Evolutionary conservation across 2,113 vertebrate species (phyloP).

Genomic region (Sylvia atricapilla): DNA sequence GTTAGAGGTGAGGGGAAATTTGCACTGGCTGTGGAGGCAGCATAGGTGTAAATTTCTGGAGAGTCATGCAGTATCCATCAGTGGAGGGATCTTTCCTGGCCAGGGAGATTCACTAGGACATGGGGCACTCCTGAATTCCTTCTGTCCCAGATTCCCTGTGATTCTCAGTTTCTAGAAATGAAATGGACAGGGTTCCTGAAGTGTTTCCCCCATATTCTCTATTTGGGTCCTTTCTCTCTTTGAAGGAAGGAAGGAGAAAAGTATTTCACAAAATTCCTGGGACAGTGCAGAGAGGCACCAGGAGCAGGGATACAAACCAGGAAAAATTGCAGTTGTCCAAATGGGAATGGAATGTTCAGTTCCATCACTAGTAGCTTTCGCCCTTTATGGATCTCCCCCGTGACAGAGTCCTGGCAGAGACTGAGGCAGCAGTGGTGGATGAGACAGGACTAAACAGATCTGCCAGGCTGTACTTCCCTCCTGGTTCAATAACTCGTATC

Average conservation of each 20-base stretch:
- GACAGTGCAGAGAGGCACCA: neutral
- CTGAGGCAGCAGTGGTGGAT: neutral
- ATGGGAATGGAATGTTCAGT: neutral
- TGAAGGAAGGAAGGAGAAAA: neutral
- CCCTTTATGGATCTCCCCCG: neutral
- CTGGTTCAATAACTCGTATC: neutral
- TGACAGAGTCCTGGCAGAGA: neutral
- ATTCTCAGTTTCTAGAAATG: neutral
- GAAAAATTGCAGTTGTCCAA: neutral
- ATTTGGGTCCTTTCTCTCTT: fast-evolving
- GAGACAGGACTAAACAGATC: neutral
- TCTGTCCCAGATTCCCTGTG: neutral
- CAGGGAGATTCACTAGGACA: neutral
- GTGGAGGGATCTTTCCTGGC: neutral
- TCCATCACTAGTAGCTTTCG: neutral
- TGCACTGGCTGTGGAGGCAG: neutral
- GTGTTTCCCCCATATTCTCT: neutral
- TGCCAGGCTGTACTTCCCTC: neutral
- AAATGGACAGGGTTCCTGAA: neutral
- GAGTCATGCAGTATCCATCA: neutral
- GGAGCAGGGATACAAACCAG: neutral
- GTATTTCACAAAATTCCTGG: neutral
- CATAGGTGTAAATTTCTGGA: neutral
- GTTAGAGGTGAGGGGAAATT: neutral
- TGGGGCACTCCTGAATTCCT: neutral